Evolutionary conservation across 2,113 vertebrate genomes (phyloP), one percentile per base, ranked within the genome.

Genomic region (Hassar affinis): DNA sequence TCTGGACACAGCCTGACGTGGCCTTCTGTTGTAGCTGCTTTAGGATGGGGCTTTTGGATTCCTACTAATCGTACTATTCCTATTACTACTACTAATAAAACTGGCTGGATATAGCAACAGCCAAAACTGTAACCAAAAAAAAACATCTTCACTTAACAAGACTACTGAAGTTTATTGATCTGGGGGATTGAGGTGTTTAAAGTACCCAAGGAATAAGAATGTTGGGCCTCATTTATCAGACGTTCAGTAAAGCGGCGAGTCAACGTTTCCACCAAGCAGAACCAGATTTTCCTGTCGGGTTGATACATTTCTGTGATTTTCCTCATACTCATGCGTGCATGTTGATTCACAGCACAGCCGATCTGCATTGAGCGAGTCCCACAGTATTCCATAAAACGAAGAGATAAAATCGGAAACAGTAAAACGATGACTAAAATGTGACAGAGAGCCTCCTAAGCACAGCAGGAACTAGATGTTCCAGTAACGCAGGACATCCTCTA

Each of bases 1-100:
- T 86, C 78, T 54, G 56, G 81, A 74, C 61, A 78, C 77, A 75
- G 72, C 81, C 87, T 72, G 80, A 85, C 86, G 79, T 72, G 78
- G 77, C 77, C 49, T 42, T 66, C 71, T 35, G 27, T 62, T 20
- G 10, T 56, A 64, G 82, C 74, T 52, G 59, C 42, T 83, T 64
- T 52, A 74, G 30, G 51, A 83, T 18, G 22, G 57, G 22, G 45
- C 49, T 52, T 54, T 54, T 66, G 27, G 59, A 77, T 83, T 75
- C 56, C 42, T 51, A 10, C 38, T 42, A 3, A 42, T 42, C 38
- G 6, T 56, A 42, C 33, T 77, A 77, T 77, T 78, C 15, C 35
- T 59, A 45, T 61, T 61, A 45, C 56, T 47, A 59, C 14, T 56
- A 77, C 30, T 54, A 54, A 54, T 77, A 77, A 20, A 35, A 12